Base-by-base conservation (phyloP, 2,113 vertebrate genomes). In the Phrynosoma blainvillii region DNA sequence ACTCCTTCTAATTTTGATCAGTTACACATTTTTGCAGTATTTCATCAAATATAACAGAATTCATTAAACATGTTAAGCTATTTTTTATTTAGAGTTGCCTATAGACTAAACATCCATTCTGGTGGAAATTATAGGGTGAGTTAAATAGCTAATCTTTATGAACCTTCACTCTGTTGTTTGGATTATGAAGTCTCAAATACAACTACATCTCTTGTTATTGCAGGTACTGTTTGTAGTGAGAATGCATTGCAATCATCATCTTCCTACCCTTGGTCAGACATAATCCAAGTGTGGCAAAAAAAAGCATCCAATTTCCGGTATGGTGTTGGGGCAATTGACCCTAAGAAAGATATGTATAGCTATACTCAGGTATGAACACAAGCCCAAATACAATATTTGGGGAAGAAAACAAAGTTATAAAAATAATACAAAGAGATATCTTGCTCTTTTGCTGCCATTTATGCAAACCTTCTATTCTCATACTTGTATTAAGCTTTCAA, bases 331-430 rank as follows among this genome's bases (percentile, higher is more conserved):
- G 2, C 14, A 6, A 75, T 2, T 36, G 27, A 1, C 65, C 4
- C 20, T 70, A 52, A 78, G 32, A 56, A 47, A 79, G 5, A 18
- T 27, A 70, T n/a, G 42, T 4, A 0, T 2, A n/a, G 84, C 79
- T 92, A 90, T 42, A 88, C 91, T 10, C 88, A 90, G 91, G 74
- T 90, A 92, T 79, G 86, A 86, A 68, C 42, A 47, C 2, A 42
- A 42, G 21, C 59, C 18, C 13, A 18, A 16, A 62, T 11, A 30
- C 68, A 71, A 71, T 71, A 30, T 71, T 30, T 71, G 11, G 68
- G 27, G 11, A 71, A 71, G 68, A n/a, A 71, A 71, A 71, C 25
- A 70, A 70, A 8, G 9, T 27, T 27, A 30, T 10, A 30, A 12
- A 30, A 71, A 30, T 11, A 70, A 27, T 30, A 30, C 30, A 30